phyloP scores from a whole-genome alignment of 2,113 vertebrate genomes.

The Sceloporus undulatus region DNA sequence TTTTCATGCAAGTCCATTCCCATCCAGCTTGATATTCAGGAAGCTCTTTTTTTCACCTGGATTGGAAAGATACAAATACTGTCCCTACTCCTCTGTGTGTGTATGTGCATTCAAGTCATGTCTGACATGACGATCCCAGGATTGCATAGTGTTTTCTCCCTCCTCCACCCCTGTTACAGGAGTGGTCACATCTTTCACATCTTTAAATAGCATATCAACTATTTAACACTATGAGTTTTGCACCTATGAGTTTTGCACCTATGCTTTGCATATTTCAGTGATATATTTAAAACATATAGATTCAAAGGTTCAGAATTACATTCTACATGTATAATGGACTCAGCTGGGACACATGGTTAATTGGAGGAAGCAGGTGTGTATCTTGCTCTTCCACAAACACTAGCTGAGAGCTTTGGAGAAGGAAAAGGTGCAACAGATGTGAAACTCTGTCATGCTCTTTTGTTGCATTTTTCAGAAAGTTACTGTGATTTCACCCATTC shows the following conservation, averaged over 20 bases:
- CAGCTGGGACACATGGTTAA: neutral
- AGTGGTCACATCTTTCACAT: neutral
- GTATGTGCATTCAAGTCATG: too few relatives aligned
- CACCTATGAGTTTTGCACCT: too few relatives aligned
- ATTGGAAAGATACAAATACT: too few relatives aligned
- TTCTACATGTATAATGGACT: neutral
- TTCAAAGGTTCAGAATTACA: neutral
- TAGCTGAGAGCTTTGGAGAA: neutral
- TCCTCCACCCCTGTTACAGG: neutral
- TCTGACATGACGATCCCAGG: too few relatives aligned
- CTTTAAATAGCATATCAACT: neutral
- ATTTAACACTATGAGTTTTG: neutral
- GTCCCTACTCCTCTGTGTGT: too few relatives aligned
- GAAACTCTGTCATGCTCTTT: neutral
- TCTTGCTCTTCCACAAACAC: neutral
- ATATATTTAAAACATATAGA: neutral
- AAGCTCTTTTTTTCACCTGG: too few relatives aligned
- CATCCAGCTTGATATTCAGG: too few relatives aligned
- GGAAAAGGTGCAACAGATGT: too few relatives aligned
- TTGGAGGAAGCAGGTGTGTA: neutral
- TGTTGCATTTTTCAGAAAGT: neutral
- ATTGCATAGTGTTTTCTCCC: too few relatives aligned
- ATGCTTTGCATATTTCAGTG: neutral
- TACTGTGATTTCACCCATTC: neutral
- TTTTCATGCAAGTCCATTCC: too few relatives aligned